A percentile compares a stretch with the other conserved stretches of the same genome.
Evolutionary conservation across 2,888 invertebrate species (phyloP).

Genomic region (Rhagonycha fulva): DNA sequence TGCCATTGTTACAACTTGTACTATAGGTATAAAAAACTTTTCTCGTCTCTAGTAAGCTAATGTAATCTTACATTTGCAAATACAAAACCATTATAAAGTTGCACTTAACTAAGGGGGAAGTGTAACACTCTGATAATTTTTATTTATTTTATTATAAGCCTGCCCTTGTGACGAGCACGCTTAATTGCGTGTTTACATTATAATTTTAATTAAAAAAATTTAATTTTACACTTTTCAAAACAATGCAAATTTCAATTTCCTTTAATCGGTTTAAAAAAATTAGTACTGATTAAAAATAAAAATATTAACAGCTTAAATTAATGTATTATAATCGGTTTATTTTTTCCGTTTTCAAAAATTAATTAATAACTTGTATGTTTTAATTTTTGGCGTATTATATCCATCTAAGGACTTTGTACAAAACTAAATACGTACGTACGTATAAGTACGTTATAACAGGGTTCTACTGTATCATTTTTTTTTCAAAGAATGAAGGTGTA

Average conservation of each 20-base stretch:
- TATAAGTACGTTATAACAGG: too few species aligned
- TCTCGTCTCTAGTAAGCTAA: constrained; percentile 18
- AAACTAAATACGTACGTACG: too few species aligned
- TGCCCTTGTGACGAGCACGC: neutral
- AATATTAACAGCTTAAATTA: neutral
- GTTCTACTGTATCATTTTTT: too few species aligned
- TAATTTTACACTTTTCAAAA: neutral
- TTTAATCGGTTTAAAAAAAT: neutral
- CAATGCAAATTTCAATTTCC: neutral
- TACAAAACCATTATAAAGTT: constrained; percentile 15
- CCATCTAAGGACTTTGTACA: too few species aligned
- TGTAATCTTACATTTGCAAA: constrained; percentile 23
- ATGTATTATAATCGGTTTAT: neutral
- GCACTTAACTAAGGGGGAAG: constrained; percentile 1
- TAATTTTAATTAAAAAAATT: neutral
- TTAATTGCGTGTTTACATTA: neutral
- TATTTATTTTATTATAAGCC: neutral
- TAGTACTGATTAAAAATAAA: neutral
- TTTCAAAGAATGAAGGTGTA: neutral
- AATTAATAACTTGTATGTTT: too few species aligned
- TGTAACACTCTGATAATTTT: neutral
- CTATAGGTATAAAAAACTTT: constrained; percentile 20
- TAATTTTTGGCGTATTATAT: too few species aligned
- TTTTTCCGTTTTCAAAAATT: neutral
- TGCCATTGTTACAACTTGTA: constrained; percentile 23